These are phyloP conservation scores for Serilophus lunatus DNA, from an alignment of 2,113 vertebrate species.

Conservation along the genomic window DNA sequence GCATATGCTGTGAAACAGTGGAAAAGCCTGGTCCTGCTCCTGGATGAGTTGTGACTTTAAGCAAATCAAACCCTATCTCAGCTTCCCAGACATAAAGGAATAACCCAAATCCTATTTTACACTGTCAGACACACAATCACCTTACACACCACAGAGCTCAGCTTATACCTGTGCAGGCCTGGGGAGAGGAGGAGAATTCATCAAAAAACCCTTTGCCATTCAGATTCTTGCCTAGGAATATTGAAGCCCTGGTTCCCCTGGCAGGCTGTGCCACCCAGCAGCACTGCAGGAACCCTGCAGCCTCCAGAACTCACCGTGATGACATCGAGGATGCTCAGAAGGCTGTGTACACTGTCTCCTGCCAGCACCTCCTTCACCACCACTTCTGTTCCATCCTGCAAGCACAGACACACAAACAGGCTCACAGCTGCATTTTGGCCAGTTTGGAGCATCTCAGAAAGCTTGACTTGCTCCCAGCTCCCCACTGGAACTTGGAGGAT, in stretches of 20 bases:
- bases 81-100: neutral
- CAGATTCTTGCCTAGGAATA: neutral
- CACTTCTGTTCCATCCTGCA: constrained; percentile 87
- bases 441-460: neutral
- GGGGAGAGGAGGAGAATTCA: neutral
- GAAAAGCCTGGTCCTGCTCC: neutral
- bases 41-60: neutral
- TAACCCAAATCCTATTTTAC: neutral
- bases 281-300: neutral
- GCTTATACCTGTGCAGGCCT: neutral
- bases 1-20: neutral
- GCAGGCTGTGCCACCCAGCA: neutral
- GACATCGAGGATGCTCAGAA: constrained; percentile 91
- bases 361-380: constrained; percentile 90
- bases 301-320: constrained; percentile 81
- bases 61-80: neutral
- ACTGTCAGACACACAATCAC: neutral
- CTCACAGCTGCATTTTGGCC: neutral
- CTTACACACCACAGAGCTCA: neutral
- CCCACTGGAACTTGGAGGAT: neutral
- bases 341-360: constrained; percentile 93
- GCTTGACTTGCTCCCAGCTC: neutral
- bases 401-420: neutral
- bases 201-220: neutral
- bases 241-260: accelerated